Conservation (phyloP, 2,113 vertebrate genomes). For the Trachemys scripta region DNA sequence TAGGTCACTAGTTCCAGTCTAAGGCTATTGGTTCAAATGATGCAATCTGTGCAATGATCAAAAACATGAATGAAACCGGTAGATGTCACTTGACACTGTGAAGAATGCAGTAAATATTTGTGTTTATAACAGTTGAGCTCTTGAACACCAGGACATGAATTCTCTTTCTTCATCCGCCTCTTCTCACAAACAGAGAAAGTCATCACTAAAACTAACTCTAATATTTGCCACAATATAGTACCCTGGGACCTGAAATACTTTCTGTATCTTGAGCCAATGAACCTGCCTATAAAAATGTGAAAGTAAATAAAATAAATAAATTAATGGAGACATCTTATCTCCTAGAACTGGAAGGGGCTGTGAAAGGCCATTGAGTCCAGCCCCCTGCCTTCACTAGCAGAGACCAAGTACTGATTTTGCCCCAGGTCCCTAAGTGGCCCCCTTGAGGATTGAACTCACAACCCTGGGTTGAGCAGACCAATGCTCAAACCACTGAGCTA, state of each 20-base stretch:
- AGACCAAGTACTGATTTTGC: no score
- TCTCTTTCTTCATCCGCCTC: not conserved
- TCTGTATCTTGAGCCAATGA: not conserved
- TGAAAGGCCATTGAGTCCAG: no score
- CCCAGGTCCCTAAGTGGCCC: no score
- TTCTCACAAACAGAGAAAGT: not conserved
- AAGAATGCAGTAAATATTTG: not conserved
- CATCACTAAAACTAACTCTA: not conserved
- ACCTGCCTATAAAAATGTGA: not conserved
- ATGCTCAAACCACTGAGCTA: no score
- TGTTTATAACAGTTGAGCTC: not conserved
- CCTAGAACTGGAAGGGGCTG: no score
- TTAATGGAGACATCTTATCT: no score
- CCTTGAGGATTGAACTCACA: no score
- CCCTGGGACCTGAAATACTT: not conserved
- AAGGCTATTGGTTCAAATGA: not conserved
- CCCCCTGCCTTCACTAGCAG: no score
- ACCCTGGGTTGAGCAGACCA: no score
- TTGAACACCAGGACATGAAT: not conserved
- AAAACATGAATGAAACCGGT: not conserved
- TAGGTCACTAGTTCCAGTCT: not conserved
- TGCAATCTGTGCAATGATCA: not conserved
- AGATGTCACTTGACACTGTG: not conserved
- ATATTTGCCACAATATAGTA: not conserved
- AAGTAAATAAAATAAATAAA: not conserved